Base-by-base conservation (phyloP, 35 echinoderm and acorn worm species). In the Apostichopus parvimensis region DNA sequence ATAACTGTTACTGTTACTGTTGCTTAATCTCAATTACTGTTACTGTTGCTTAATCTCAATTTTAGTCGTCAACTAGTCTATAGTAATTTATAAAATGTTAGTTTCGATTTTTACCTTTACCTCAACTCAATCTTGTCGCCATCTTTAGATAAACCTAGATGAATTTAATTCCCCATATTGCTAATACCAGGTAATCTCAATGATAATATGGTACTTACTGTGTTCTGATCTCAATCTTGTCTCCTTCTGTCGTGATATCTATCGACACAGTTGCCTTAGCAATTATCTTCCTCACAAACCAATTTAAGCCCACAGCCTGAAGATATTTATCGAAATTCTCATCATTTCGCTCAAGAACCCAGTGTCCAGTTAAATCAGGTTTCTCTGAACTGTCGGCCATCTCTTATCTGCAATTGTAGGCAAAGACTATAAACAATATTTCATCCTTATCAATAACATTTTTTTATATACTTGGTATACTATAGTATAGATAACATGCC, bases 211-310 rank as follows among this genome's bases (percentile, higher is more conserved):
- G 8, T 26, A 91, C 89, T 91, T 59, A 91, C 89, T 91, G 71
- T 77, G 73, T 91, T 14, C 56, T 79, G 10, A 91, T 79, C 22
- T 77, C 77, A 91, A 91, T 91, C 5, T 56, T 61, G 73, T 91
- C 89, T 4, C 53, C 68, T 6, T 77, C 77, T 59, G 13, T 77
- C 7, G 71, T 24, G 54, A 91, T 91, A 79, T 91, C 89, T 78
- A 79, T 26, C 8, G 6, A 57, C 6, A 79, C 54, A 53, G 1
- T 78, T 61, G 89, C 72, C 71, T 79, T 57, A 4, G 18, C 6
- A 21, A 91, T 53, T 54, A 91, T 91, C 73, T 91, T 91, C 53
- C 89, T 53, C n/a, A 91, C 89, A 66, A 91, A 91, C 89, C 89
- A 91, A 26, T 77, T 79, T 5, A 91, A 14, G 5, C 89, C 89